A percentile compares a stretch with the other conserved stretches of the same genome.
Conservation (phyloP, 2,888 invertebrate species). For the Mimumesa dahlbomi region DNA sequence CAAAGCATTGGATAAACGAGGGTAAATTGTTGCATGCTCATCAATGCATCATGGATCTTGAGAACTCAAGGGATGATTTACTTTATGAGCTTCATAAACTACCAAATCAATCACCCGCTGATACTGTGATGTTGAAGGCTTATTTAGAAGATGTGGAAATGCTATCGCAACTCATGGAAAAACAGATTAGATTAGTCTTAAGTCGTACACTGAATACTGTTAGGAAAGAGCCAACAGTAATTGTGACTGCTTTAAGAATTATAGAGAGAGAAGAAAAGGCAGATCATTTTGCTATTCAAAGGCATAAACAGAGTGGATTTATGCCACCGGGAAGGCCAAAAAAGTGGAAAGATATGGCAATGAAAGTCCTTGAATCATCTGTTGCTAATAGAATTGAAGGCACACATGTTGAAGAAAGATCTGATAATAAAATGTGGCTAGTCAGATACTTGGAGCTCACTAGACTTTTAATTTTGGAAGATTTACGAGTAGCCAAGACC, state of each 20-base stretch:
- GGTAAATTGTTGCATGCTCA: conserved; percentile 97
- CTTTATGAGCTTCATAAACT: conserved; percentile 96
- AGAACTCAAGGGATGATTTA: conserved; percentile 97
- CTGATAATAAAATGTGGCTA: conserved; percentile 96
- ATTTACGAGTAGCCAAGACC: conserved; percentile 94
- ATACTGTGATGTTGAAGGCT: conserved; percentile 95
- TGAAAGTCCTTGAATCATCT: conserved; percentile 89
- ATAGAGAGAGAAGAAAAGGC: conserved; percentile 98
- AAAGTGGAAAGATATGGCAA: conserved; percentile 92
- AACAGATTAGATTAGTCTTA: conserved; percentile 94
- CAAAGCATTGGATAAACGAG: conserved; percentile 95
- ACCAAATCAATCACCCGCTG: conserved; percentile 93
- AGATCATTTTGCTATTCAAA: conserved; percentile 92
- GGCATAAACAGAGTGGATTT: conserved; percentile 91
- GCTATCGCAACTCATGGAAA: conserved; percentile 92
- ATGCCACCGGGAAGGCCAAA: conserved; percentile 97
- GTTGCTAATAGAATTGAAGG: conserved; percentile 95
- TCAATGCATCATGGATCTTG: conserved; percentile 95
- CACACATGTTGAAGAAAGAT: conserved; percentile 95
- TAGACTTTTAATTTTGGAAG: conserved; percentile 93
- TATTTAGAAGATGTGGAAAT: conserved; percentile 98
- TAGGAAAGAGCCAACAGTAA: conserved; percentile 95
- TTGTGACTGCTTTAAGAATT: conserved; percentile 97
- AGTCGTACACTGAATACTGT: conserved; percentile 96
- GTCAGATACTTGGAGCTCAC: conserved; percentile 95